Percentiles rank a stretch among this genome's conserved stretches.
These are phyloP conservation scores for Limnodromus scolopaceus DNA, from an alignment of 2,797 vertebrate species.

Conservation along the genomic window DNA sequence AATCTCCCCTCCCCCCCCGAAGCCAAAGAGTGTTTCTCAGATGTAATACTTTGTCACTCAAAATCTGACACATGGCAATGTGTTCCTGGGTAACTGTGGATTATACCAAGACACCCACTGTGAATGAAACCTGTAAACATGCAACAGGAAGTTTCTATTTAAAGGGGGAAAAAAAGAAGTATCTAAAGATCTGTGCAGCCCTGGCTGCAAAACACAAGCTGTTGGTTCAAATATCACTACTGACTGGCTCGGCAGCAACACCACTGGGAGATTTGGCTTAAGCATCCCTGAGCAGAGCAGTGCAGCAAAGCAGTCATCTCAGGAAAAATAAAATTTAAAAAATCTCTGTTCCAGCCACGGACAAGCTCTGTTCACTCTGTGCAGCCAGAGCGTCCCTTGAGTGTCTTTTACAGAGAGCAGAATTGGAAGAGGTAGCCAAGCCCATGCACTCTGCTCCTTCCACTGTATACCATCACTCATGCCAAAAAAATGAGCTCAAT, in stretches of 20 bases:
- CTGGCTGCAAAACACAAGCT: neutral
- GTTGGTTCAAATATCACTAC: neutral
- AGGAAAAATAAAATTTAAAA: neutral
- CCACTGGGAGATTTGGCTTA: neutral
- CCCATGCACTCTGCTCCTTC: neutral
- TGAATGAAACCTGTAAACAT: neutral
- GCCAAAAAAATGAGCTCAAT: neutral
- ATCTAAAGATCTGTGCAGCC: neutral
- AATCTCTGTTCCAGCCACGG: neutral
- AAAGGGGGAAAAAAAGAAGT: neutral
- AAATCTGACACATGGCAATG: neutral
- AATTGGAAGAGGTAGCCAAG: neutral
- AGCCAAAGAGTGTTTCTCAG: neutral
- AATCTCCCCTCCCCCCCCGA: neutral
- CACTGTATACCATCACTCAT: neutral
- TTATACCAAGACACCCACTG: neutral
- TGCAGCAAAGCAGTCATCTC: neutral
- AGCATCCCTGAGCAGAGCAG: neutral
- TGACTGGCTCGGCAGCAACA: neutral
- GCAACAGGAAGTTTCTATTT: neutral
- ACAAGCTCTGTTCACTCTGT: neutral
- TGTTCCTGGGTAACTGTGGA: neutral
- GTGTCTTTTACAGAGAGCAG: neutral
- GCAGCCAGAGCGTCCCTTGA: neutral
- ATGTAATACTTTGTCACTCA: neutral